These are phyloP conservation scores for Zaprionus ornatus DNA, from an alignment of 1,140 invertebrate genomes.

Conservation along the genomic window DNA sequence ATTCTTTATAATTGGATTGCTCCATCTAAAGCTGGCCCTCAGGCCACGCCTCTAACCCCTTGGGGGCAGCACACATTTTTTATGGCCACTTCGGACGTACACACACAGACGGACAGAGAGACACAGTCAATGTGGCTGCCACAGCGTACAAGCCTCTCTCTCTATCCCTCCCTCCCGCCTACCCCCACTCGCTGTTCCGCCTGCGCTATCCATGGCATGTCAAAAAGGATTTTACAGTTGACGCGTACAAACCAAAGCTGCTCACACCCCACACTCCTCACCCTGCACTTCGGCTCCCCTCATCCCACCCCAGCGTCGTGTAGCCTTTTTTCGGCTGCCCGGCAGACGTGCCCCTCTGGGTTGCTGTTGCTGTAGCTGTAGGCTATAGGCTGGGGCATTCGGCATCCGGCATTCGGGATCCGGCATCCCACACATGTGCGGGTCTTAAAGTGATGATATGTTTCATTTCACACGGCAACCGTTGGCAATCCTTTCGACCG, in stretches of 20 bases:
- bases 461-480: constrained; percentile 79
- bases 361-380: constrained; percentile 3
- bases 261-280: neutral
- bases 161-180: neutral
- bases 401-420: constrained; percentile 25
- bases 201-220: constrained; percentile 52
- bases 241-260: constrained; percentile 76
- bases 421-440: constrained; percentile 51
- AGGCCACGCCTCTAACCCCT: constrained; percentile 24
- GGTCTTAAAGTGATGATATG: constrained; percentile 72
- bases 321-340: constrained; percentile 37
- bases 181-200: neutral
- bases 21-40: constrained; percentile 61
- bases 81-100: constrained; percentile 52
- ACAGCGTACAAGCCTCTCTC: neutral
- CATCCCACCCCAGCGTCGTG: neutral
- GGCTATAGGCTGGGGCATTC: constrained; percentile 37
- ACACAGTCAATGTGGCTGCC: constrained; percentile 31
- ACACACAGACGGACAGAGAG: neutral
- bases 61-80: constrained; percentile 58
- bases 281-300: neutral
- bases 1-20: constrained; percentile 80
- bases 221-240: constrained; percentile 82
- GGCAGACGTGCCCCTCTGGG: constrained; percentile 35
- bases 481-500: constrained; percentile 74